Conservation (phyloP, 2,888 invertebrate species). For the Polydrusus cervinus region DNA sequence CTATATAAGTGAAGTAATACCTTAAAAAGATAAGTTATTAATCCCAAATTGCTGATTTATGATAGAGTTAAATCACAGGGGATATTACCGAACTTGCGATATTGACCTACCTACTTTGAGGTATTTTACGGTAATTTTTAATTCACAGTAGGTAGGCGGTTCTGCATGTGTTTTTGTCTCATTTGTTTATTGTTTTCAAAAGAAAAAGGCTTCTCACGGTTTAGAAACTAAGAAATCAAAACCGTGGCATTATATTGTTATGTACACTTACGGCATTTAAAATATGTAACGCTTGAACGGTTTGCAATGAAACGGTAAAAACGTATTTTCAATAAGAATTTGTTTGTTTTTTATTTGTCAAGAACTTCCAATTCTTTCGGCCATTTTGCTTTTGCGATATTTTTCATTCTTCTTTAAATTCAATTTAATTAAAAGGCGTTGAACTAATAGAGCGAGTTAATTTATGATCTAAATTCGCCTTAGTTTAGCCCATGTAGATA, state of each 20-base stretch:
- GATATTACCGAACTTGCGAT: slow-evolving; percentile 2
- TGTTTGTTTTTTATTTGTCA: slow-evolving; percentile 20
- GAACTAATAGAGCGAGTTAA: too few relatives aligned
- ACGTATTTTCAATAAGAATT: slow-evolving; percentile 30
- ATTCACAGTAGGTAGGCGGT: slow-evolving; percentile 22
- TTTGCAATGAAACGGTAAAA: slow-evolving; percentile 33
- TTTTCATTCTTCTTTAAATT: neutral
- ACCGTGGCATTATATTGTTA: slow-evolving; percentile 7
- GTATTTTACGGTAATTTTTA: slow-evolving; percentile 21
- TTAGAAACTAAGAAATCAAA: slow-evolving; percentile 23
- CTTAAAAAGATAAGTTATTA: neutral
- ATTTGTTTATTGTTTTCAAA: slow-evolving; percentile 35
- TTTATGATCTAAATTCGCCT: too few relatives aligned
- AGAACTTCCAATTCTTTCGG: slow-evolving; percentile 2
- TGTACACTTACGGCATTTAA: neutral
- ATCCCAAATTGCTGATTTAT: slow-evolving; percentile 18
- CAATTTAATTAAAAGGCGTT: neutral
- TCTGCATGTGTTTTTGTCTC: neutral
- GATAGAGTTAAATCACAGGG: slow-evolving; percentile 2
- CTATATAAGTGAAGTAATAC: neutral
- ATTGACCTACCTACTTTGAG: neutral
- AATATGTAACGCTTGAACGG: neutral
- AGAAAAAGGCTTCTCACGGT: slow-evolving; percentile 31
- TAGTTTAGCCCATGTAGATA: neutral
- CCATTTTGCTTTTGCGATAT: slow-evolving; percentile 12